Percentiles rank a stretch among this genome's conserved stretches.
These are phyloP conservation scores for Metridium senile DNA, from an alignment of 92 coral and sea anemone species.

Conservation along the genomic window DNA sequence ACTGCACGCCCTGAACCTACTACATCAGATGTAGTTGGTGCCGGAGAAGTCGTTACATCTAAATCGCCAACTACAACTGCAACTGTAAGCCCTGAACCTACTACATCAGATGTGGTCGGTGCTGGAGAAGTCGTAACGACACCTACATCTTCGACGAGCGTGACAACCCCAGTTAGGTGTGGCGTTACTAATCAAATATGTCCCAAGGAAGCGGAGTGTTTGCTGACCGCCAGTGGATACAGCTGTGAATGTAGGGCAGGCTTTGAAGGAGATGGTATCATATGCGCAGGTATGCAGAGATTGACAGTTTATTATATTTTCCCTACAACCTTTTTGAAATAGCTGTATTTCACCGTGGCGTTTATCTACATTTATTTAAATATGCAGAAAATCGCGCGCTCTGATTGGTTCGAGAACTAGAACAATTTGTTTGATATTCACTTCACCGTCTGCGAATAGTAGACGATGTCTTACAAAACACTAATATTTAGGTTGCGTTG, in stretches of 20 bases:
- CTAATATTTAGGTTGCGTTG: too few relatives aligned
- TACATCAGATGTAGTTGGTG: background rate
- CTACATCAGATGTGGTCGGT: background rate
- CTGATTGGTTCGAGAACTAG: too few relatives aligned
- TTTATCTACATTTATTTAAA: too few relatives aligned
- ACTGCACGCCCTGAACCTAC: too few relatives aligned
- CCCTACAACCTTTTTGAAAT: background rate
- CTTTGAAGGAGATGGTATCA: slow-evolving; percentile 61
- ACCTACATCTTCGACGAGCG: slow-evolving; percentile 27
- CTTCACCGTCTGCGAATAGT: too few relatives aligned
- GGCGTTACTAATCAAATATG: background rate
- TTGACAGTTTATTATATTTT: background rate
- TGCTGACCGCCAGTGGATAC: slow-evolving; percentile 23
- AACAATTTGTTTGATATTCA: too few relatives aligned
- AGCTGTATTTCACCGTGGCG: too few relatives aligned
- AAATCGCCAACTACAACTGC: slow-evolving; percentile 24
- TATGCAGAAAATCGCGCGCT: too few relatives aligned
- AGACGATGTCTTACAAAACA: too few relatives aligned
- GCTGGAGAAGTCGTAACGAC: background rate
- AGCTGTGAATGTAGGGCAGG: slow-evolving; percentile 53
- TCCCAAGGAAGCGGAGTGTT: slow-evolving; percentile 39
- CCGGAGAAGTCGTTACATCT: background rate
- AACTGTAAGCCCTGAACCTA: too few relatives aligned
- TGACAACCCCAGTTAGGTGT: slow-evolving; percentile 49
- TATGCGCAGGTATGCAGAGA: slow-evolving; percentile 50